phyloP scores from a whole-genome alignment of 2,888 invertebrate genomes.

The Patella ulyssiponensis region DNA sequence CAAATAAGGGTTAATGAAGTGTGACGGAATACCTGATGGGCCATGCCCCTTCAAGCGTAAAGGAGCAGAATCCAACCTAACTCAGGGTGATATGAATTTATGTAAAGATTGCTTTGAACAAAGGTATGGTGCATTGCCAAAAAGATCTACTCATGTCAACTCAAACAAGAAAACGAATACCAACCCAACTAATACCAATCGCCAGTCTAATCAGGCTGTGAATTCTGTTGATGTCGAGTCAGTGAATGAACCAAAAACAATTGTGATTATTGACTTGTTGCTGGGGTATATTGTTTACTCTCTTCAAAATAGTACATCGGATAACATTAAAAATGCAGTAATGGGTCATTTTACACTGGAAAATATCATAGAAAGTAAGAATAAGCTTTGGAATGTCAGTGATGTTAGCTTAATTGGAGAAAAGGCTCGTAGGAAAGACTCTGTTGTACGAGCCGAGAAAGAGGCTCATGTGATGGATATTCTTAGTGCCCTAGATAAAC shows the following conservation, averaged over 20 bases:
- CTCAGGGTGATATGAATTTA: conserved; percentile 8
- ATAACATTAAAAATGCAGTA: conserved; percentile 8
- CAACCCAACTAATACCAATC: conserved; percentile 9
- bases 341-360: conserved; percentile 7
- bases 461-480: conserved; percentile 4
- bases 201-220: background rate
- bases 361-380: conserved; percentile 8
- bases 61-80: background rate
- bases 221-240: background rate
- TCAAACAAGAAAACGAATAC: background rate
- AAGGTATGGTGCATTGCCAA: background rate
- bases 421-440: conserved; percentile 1
- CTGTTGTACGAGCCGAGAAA: background rate
- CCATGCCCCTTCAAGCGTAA: conserved; percentile 3
- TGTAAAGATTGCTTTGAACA: conserved; percentile 1
- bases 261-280: conserved; percentile 4
- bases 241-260: background rate
- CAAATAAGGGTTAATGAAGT: conserved; percentile 1
- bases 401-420: background rate
- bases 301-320: conserved; percentile 1
- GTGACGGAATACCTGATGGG: conserved; percentile 8
- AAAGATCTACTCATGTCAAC: conserved; percentile 1
- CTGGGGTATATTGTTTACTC: conserved; percentile 3
- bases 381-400: conserved; percentile 4
- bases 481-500: background rate